Conservation (phyloP, 2,113 vertebrate genomes). For the Oncorhynchus kisutch region DNA sequence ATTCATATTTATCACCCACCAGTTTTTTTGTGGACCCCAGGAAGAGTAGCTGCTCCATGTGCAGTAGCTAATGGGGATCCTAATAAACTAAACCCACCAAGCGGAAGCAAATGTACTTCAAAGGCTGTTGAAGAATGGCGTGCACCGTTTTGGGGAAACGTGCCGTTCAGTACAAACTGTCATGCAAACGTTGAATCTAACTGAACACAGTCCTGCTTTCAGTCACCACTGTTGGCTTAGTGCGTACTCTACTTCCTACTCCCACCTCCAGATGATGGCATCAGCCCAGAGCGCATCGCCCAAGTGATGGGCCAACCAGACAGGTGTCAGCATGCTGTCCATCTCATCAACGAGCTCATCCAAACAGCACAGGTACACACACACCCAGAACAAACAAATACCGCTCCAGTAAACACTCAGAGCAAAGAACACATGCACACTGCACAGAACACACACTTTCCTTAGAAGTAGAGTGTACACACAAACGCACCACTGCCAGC, state of each 20-base stretch:
- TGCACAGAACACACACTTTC: not conserved
- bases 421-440: not conserved
- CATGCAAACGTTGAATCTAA: too few species aligned
- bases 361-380: slow-evolving; percentile 86
- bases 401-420: not conserved
- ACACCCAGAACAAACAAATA: too few species aligned
- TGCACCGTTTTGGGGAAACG: too few species aligned
- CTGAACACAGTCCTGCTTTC: not conserved
- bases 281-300: slow-evolving; percentile 89
- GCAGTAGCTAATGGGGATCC: too few species aligned
- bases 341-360: slow-evolving; percentile 91
- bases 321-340: slow-evolving; percentile 89
- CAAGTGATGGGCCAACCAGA: slow-evolving; percentile 94
- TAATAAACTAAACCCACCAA: too few species aligned
- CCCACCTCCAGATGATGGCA: slow-evolving; percentile 80
- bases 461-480: too few species aligned
- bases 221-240: not conserved
- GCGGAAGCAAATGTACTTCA: too few species aligned
- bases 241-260: not conserved
- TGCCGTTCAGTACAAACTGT: too few species aligned
- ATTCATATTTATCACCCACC: too few species aligned
- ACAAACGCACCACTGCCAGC: not conserved
- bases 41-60: too few species aligned
- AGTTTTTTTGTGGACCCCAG: too few species aligned
- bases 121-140: too few species aligned